Evolutionary conservation across 2,888 invertebrate genomes (phyloP).

Genomic region (Eupithecia vulgata): DNA sequence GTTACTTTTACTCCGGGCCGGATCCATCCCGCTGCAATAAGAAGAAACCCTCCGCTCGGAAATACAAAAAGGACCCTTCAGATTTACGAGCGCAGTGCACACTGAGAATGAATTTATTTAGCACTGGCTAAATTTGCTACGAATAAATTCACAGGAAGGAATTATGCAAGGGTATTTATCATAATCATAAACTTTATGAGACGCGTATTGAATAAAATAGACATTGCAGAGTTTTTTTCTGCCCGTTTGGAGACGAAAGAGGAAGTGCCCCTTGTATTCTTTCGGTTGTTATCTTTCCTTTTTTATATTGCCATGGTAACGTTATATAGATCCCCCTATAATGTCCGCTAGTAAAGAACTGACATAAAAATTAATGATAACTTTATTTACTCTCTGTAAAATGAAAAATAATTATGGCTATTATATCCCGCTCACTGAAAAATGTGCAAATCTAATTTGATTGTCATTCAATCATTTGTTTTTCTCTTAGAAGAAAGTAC

Average conservation of each 20-base stretch:
- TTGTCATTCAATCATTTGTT: no score
- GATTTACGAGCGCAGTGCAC: conserved; percentile 60
- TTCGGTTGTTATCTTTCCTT: not conserved
- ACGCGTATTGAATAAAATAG: conserved; percentile 6
- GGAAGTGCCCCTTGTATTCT: not conserved
- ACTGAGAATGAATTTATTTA: conserved; percentile 67
- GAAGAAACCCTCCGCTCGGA: conserved; percentile 48
- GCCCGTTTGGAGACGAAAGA: not conserved
- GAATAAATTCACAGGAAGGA: conserved; percentile 55
- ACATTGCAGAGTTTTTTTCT: not conserved
- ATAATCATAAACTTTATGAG: conserved; percentile 21
- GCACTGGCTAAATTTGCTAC: conserved; percentile 61
- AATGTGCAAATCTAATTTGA: no score
- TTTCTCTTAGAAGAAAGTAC: no score
- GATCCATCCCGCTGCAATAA: conserved; percentile 11
- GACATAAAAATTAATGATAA: not conserved
- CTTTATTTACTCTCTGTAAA: not conserved
- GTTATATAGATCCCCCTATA: not conserved
- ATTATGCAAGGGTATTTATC: conserved; percentile 17
- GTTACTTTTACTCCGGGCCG: not conserved
- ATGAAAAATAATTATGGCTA: not conserved
- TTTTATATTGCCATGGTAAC: not conserved
- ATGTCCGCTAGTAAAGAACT: not conserved
- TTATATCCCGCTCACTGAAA: no score
- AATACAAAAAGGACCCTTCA: conserved; percentile 66